These are phyloP conservation scores for Drosophila paranaensis DNA, from an alignment of 2,888 invertebrate genomes.

Conservation along the genomic window DNA sequence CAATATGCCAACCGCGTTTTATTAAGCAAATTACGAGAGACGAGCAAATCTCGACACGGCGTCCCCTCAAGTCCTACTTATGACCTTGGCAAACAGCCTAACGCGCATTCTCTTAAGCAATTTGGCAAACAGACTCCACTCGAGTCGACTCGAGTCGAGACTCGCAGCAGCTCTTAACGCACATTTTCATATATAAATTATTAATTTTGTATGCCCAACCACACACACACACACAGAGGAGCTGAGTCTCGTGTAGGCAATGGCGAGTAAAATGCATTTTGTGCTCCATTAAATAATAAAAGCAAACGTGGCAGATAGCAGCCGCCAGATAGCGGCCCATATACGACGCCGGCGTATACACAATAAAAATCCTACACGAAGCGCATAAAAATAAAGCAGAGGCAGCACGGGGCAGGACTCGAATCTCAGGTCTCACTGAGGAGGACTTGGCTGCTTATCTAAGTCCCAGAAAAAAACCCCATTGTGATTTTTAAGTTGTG, in stretches of 20 bases:
- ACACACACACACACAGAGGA: constrained; percentile 25
- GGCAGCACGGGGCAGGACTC: constrained; percentile 7
- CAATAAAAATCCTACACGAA: constrained; percentile 81
- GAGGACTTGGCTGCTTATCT: constrained; percentile 64
- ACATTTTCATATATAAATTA: constrained; percentile 84
- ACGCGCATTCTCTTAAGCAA: constrained; percentile 74
- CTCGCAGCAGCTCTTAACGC: constrained; percentile 77
- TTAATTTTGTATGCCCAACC: constrained; percentile 78
- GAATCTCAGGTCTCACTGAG: constrained; percentile 54
- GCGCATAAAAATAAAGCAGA: constrained; percentile 77
- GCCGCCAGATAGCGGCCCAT: constrained; percentile 61
- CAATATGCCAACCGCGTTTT: constrained; percentile 81
- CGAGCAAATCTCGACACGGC: constrained; percentile 61
- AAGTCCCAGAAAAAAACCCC: constrained; percentile 66
- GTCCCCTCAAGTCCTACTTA: constrained; percentile 70
- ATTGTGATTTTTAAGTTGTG: constrained; percentile 82
- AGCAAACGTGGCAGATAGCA: constrained; percentile 78
- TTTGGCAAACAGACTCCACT: constrained; percentile 75
- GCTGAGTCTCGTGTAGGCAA: constrained; percentile 37
- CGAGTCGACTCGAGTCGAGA: constrained; percentile 31
- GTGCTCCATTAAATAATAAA: constrained; percentile 83
- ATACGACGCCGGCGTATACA: constrained; percentile 62
- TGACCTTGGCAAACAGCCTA: constrained; percentile 79
- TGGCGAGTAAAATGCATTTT: constrained; percentile 81
- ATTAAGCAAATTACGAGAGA: constrained; percentile 78